Conservation (phyloP, 2,888 invertebrate species). For the Athalia rosae region DNA sequence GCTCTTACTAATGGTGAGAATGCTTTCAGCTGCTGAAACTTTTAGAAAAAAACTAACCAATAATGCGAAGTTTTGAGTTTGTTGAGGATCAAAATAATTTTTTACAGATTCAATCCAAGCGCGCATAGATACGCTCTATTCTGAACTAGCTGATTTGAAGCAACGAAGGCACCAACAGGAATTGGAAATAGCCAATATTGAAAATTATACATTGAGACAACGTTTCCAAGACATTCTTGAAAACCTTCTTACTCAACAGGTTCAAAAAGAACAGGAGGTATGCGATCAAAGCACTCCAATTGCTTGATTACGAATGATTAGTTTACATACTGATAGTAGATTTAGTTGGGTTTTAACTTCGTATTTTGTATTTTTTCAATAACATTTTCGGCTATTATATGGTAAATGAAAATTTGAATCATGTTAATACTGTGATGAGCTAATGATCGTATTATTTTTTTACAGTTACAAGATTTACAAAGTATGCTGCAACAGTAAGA, state of each 20-base stretch:
- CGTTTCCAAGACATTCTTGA: slow-evolving; percentile 89
- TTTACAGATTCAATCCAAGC: slow-evolving; percentile 74
- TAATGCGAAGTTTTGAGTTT: background rate
- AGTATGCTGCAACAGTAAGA: slow-evolving; percentile 34
- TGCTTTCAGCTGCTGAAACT: background rate
- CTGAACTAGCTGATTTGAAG: slow-evolving; percentile 85
- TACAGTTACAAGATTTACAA: slow-evolving; percentile 41
- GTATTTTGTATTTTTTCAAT: too few species aligned
- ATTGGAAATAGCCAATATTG: slow-evolving; percentile 88
- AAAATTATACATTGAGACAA: slow-evolving; percentile 88
- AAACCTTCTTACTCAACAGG: slow-evolving; percentile 83
- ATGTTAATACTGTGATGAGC: background rate
- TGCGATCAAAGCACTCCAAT: slow-evolving; percentile 53
- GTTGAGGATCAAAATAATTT: background rate
- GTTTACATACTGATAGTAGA: too few species aligned
- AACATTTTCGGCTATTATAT: background rate
- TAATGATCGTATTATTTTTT: background rate
- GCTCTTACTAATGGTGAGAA: slow-evolving; percentile 57
- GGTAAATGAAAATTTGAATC: background rate
- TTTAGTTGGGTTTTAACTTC: too few species aligned
- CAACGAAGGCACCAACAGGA: slow-evolving; percentile 86
- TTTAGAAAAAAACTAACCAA: background rate
- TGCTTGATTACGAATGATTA: slow-evolving; percentile 54
- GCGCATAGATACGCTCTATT: slow-evolving; percentile 83
- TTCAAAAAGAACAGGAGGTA: slow-evolving; percentile 86